A percentile compares a stretch with the other conserved stretches of the same genome.
Conservation (phyloP, 2,113 vertebrate species). For the Odobenus rosmarus region DNA sequence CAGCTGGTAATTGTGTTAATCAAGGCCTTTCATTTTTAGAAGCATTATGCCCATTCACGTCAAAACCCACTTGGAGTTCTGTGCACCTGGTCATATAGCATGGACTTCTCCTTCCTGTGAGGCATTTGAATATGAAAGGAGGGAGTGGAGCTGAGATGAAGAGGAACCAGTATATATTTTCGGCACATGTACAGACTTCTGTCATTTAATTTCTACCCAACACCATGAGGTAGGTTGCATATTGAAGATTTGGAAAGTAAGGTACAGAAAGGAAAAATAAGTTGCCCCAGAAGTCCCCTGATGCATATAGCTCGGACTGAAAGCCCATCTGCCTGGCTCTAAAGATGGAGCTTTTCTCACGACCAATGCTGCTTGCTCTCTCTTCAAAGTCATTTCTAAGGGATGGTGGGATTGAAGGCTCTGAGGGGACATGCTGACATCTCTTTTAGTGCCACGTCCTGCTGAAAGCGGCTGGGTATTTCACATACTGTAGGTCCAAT, state of each 20-base stretch:
- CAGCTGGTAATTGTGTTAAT: background rate
- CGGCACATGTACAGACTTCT: background rate
- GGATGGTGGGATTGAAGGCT: background rate
- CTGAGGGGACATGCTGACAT: background rate
- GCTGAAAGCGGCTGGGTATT: background rate
- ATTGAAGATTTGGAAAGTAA: background rate
- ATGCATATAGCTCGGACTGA: background rate
- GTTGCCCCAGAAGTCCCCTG: background rate
- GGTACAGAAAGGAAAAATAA: background rate
- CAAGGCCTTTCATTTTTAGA: background rate
- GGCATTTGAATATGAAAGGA: background rate
- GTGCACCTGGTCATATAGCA: background rate
- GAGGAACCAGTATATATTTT: background rate
- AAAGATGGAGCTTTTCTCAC: background rate
- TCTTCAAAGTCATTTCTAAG: background rate
- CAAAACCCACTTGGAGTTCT: slow-evolving; percentile 15
- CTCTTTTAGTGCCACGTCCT: background rate
- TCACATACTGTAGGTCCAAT: background rate
- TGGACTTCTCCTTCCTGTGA: background rate
- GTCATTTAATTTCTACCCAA: background rate
- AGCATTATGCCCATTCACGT: background rate
- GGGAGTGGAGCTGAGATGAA: background rate
- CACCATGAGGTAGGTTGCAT: background rate
- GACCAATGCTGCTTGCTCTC: background rate
- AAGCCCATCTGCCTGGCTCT: background rate